Evolutionary conservation across 2,888 invertebrate species (phyloP).

Genomic region (Hipparchia semele): DNA sequence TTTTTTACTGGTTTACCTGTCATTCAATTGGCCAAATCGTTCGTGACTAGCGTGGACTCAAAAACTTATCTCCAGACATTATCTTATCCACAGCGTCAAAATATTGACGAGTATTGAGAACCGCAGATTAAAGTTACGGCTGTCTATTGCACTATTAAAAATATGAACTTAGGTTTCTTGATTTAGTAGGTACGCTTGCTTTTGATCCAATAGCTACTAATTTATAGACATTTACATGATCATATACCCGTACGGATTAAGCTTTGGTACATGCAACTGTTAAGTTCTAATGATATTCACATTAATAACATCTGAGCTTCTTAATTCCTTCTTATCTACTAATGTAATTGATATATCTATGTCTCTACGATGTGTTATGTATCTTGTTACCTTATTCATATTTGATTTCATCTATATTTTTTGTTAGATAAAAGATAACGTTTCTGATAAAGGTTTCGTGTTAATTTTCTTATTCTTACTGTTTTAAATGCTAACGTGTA

Average conservation of each 20-base stretch:
- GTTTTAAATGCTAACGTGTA: slow-evolving; percentile 29
- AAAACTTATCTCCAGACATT: slow-evolving; percentile 31
- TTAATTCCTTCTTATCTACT: too few species aligned
- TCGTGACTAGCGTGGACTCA: slow-evolving; percentile 54
- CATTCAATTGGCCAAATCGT: slow-evolving; percentile 44
- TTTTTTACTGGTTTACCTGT: slow-evolving; percentile 28
- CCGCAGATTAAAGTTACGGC: background rate
- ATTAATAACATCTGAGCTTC: too few species aligned
- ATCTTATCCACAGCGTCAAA: slow-evolving; percentile 30
- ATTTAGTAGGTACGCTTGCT: background rate
- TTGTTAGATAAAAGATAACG: background rate
- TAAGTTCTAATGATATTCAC: too few species aligned
- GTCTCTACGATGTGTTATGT: background rate
- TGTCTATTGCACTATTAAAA: too few species aligned
- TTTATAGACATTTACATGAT: background rate
- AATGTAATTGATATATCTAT: too few species aligned
- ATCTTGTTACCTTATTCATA: background rate
- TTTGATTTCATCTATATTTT: background rate
- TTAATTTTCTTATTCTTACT: slow-evolving; percentile 29
- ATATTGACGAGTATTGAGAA: slow-evolving; percentile 13
- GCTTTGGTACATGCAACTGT: background rate
- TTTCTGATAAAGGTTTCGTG: slow-evolving; percentile 22
- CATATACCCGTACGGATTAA: too few species aligned
- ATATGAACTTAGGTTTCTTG: background rate
- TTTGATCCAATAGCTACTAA: background rate